A percentile compares a stretch with the other conserved stretches of the same genome.
These are phyloP conservation scores for Helicoverpa zea DNA, from an alignment of 1,140 invertebrate genomes.

Conservation along the genomic window DNA sequence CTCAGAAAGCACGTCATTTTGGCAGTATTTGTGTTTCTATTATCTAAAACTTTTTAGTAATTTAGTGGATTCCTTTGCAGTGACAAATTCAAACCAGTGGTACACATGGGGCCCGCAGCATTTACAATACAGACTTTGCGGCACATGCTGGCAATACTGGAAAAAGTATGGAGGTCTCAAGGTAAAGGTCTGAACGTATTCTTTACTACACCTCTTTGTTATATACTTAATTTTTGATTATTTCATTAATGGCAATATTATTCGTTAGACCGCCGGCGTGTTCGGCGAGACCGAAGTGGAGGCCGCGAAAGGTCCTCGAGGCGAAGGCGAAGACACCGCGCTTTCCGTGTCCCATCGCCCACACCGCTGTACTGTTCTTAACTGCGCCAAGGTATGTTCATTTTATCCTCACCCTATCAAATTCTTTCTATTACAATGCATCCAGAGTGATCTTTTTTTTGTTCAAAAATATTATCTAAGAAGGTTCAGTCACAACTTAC, in stretches of 20 bases:
- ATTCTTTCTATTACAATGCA: not conserved
- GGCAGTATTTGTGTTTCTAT: not conserved
- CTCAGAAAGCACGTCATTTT: no score
- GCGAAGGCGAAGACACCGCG: constrained; percentile 87
- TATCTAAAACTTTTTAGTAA: not conserved
- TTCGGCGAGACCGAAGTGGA: constrained; percentile 86
- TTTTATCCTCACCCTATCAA: not conserved
- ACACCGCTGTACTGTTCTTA: constrained; percentile 95
- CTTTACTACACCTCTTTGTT: constrained; percentile 4
- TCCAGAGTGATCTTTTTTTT: not conserved
- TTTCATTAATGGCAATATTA: not conserved
- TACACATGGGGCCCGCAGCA: constrained; percentile 97
- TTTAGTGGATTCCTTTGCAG: constrained; percentile 80
- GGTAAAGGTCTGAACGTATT: constrained; percentile 62
- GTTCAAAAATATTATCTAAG: not conserved
- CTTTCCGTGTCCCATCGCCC: constrained; percentile 90
- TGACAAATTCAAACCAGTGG: constrained; percentile 95
- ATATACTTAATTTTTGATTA: not conserved
- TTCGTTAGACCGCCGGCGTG: constrained; percentile 74
- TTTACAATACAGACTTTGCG: constrained; percentile 96
- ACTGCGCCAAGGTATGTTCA: constrained; percentile 91
- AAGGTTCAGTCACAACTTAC: no score
- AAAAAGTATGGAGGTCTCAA: constrained; percentile 99
- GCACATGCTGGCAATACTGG: constrained; percentile 98
- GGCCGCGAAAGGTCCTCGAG: constrained; percentile 77